Evolutionary conservation across 2,888 invertebrate genomes (phyloP), one percentile per base, ranked within the genome.

Genomic region (Isoperla grammatica): DNA sequence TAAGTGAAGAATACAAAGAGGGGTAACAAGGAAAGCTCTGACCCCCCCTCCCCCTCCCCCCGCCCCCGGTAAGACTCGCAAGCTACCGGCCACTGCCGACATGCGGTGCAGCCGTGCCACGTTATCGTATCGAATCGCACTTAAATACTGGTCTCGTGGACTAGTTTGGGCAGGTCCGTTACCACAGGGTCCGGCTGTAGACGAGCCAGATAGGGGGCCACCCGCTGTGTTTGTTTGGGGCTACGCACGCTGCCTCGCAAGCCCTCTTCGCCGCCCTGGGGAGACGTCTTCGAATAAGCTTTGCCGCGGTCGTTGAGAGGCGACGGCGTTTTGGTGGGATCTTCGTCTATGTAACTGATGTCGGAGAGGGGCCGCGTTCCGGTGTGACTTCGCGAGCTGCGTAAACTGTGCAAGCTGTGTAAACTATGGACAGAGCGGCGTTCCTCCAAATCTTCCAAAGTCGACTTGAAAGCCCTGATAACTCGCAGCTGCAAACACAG

Each of bases 381-480:
- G 70, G 83, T 83, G 77, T 86, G 85, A 78, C 85, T 85, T 76
- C 87, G 88, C 74, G 85, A 85, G 76, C 83, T 84, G 78, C 85
- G 82, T 74, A 88, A 84, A 81, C 87, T 88, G 82, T 90, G 90
- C 80, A 91, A 87, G 77, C 91, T 92, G 79, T 92, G 92, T 79
- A 93, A 87, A 84, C 95, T 95, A 87, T 96, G 95, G 79, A 95
- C 88, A 78, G 95, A 96, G 78, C 97, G 93, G 73, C 95, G 89
- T 82, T 99, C 98, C 82, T 95, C 97, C 83, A 98, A 83, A 83
- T 98, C 98, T 87, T 99, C 98, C 85, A 99, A 85, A 76, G 90
- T 96, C 74, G 95, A 95, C 84, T 92, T 95, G 92, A 98, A 99
- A 78, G 98, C 98, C 84, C 96, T 93, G 83, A 98, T 96, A 81